Evolutionary conservation across 2,113 vertebrate species (phyloP), one percentile per base, ranked within the genome.

Genomic region (Ariopsis seemanni): DNA sequence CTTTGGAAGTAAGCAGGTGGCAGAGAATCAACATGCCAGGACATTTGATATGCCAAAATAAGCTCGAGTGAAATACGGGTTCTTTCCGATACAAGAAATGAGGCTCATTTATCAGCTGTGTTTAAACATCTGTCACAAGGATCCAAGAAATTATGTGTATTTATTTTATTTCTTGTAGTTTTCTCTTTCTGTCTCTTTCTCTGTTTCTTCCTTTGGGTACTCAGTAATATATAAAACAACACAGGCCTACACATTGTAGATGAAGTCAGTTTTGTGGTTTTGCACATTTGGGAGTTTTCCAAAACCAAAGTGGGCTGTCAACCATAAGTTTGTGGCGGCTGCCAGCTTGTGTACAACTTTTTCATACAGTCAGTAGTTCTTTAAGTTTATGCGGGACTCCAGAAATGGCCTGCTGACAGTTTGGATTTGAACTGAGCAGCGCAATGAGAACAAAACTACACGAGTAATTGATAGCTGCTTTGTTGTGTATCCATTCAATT

Each of bases 21-120:
- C 77, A 89, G 67, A 42, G 10, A 48, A 72, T 84, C 83, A 82
- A 48, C 79, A 82, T 82, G 79, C 79, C 69, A 52, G 77, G 72
- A 85, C 89, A 85, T 88, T 86, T 87, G 86, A 85, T 75, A 77
- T 85, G 89, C 83, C 88, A 89, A 77, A 86, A 63, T 42, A 84
- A 87, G 89, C 87, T 62, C 72, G 82, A 88, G 86, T 82, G 75
- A 89, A 82, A 89, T 80, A 89, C 67, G 78, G 69, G 84, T 50
- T 82, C 84, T 91, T 87, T 87, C 83, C 86, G 88, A 82, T 74
- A 18, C 71, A 53, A 83, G 84, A 90, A 86, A 90, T 91, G 82
- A 86, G 86, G 86, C 87, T 90, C 86, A 91, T 91, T 90, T 86
- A 85, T 91, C 90, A 91, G 85, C 86, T 78, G 58, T 90, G 89